These are phyloP conservation scores for Catharus minimus DNA, from an alignment of 2,113 vertebrate genomes.

Conservation along the genomic window DNA sequence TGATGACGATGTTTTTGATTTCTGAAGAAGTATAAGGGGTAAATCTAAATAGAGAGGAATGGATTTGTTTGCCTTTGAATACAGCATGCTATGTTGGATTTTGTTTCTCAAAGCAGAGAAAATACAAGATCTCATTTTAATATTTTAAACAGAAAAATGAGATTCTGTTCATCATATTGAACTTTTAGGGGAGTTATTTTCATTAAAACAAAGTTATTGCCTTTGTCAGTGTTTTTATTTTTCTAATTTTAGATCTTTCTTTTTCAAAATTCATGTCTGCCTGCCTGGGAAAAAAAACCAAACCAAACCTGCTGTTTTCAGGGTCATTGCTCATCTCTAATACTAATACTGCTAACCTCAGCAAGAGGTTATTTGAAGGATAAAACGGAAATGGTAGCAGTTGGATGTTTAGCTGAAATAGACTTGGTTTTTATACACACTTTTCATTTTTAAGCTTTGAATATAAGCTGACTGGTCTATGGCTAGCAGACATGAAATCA, in stretches of 20 bases:
- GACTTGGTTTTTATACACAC: neutral
- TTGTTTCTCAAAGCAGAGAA: conserved; percentile 51
- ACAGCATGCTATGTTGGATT: conserved; percentile 75
- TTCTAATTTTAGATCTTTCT: conserved; percentile 1
- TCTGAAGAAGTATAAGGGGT: conserved; percentile 88
- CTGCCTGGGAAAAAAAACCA: neutral
- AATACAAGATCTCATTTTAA: conserved; percentile 60
- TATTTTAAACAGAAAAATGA: conserved; percentile 50
- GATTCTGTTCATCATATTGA: conserved; percentile 10
- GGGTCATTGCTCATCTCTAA: neutral
- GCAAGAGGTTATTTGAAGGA: neutral
- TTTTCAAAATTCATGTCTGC: conserved; percentile 53
- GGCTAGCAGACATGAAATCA: conserved; percentile 57
- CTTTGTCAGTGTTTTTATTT: neutral
- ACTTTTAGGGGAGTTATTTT: neutral
- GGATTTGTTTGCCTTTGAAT: conserved; percentile 63
- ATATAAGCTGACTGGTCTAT: neutral
- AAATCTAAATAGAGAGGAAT: conserved; percentile 69
- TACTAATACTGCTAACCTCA: neutral
- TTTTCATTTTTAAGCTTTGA: neutral
- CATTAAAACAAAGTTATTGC: neutral
- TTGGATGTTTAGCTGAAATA: neutral
- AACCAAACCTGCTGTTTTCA: neutral
- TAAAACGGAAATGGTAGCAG: neutral
- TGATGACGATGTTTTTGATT: conserved; percentile 93